These are phyloP conservation scores for Tympanoctomys barrerae DNA, from an alignment of 2,797 vertebrate genomes.

Conservation along the genomic window DNA sequence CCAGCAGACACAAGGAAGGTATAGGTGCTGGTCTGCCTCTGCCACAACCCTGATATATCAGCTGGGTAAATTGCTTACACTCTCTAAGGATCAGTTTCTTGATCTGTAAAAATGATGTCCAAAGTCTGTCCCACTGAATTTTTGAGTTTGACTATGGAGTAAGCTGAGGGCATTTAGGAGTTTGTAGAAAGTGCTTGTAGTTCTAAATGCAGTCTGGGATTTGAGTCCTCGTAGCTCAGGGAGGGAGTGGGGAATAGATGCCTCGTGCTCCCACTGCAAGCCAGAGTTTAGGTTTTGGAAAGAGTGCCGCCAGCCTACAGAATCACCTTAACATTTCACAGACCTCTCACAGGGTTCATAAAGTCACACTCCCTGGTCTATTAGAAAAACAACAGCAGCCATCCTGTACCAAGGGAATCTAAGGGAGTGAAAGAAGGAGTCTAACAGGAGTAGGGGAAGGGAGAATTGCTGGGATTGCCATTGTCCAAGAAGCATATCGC, in stretches of 20 bases:
- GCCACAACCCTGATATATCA: background rate
- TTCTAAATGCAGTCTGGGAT: background rate
- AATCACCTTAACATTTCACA: background rate
- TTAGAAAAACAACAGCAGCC: background rate
- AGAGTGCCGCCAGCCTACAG: background rate
- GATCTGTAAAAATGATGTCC: background rate
- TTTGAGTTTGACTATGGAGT: background rate
- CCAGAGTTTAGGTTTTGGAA: background rate
- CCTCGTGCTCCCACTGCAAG: background rate
- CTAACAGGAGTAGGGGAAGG: background rate
- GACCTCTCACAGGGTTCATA: background rate
- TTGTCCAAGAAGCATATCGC: background rate
- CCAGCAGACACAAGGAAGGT: background rate
- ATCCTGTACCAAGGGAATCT: background rate
- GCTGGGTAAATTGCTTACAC: background rate
- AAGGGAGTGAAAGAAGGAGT: background rate
- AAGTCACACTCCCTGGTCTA: background rate
- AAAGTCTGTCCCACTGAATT: background rate
- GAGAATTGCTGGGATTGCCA: background rate
- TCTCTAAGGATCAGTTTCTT: background rate
- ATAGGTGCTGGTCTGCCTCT: background rate
- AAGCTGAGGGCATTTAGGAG: background rate
- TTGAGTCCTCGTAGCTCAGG: background rate
- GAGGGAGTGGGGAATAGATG: background rate
- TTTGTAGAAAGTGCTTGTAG: background rate